phyloP scores from a whole-genome alignment of 2,888 invertebrate genomes.

The Crocallis elinguaria region DNA sequence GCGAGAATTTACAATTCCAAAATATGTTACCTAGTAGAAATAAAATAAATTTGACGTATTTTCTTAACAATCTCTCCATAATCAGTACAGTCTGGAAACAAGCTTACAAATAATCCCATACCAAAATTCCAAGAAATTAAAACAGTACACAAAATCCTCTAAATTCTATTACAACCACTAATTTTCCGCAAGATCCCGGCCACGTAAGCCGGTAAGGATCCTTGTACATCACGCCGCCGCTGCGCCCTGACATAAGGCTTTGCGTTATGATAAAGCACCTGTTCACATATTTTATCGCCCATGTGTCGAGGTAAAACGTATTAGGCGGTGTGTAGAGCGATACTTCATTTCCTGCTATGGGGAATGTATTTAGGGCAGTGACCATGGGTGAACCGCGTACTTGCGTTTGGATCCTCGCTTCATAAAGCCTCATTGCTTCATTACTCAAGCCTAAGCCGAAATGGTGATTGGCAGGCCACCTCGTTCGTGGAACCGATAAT shows the following conservation, averaged over 20 bases:
- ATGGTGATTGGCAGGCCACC: too few relatives aligned
- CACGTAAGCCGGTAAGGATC: constrained; percentile 71
- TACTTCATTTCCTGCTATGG: constrained; percentile 41
- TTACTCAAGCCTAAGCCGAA: too few relatives aligned
- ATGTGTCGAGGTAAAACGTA: constrained; percentile 68
- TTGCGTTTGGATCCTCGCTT: not conserved
- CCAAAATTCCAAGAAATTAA: constrained; percentile 27
- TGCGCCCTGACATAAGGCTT: constrained; percentile 75
- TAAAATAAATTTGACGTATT: too few relatives aligned
- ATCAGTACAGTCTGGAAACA: too few relatives aligned
- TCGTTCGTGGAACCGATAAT: too few relatives aligned
- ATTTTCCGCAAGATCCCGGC: constrained; percentile 60
- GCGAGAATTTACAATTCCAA: too few relatives aligned
- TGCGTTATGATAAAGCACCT: constrained; percentile 79
- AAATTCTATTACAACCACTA: constrained; percentile 72
- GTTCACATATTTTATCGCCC: constrained; percentile 79
- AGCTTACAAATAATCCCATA: not conserved
- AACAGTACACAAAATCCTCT: constrained; percentile 40
- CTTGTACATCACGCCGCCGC: constrained; percentile 74
- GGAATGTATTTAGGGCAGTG: constrained; percentile 6
- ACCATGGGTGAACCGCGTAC: not conserved
- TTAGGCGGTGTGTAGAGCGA: constrained; percentile 56
- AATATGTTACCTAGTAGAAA: too few relatives aligned
- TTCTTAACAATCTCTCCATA: too few relatives aligned
- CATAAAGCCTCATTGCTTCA: too few relatives aligned